phyloP scores from a whole-genome alignment of 2,888 invertebrate species.

The Platycnemis pennipes region DNA sequence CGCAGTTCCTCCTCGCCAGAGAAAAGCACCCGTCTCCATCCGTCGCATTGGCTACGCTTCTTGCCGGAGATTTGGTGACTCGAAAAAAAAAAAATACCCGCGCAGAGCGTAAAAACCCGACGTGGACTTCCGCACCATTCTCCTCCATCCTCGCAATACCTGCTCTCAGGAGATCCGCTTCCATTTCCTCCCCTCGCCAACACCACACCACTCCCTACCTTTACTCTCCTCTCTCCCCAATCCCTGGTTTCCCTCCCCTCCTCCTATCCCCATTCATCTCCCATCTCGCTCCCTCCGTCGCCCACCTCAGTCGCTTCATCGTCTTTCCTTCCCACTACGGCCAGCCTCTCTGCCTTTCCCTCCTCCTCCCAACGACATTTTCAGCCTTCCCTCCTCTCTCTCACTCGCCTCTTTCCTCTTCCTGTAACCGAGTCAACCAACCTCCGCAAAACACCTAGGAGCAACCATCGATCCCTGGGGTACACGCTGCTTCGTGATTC shows the following conservation, averaged over 20 bases:
- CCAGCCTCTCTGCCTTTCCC: too few relatives aligned
- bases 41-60: background rate
- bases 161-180: background rate
- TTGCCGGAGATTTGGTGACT: background rate
- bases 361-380: too few relatives aligned
- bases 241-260: background rate
- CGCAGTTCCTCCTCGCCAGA: background rate
- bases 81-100: background rate
- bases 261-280: background rate
- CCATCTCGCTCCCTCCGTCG: too few relatives aligned
- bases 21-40: background rate
- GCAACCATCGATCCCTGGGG: background rate
- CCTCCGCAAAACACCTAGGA: background rate
- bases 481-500: background rate
- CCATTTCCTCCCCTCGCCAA: background rate
- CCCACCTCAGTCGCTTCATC: too few relatives aligned
- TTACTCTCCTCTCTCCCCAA: background rate
- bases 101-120: background rate
- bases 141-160: background rate
- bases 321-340: too few relatives aligned
- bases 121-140: background rate
- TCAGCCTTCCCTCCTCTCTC: background rate
- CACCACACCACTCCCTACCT: background rate
- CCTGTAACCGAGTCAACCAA: background rate
- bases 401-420: background rate